Conservation (phyloP, 2,113 vertebrate species). For the Misgurnus mizolepis region DNA sequence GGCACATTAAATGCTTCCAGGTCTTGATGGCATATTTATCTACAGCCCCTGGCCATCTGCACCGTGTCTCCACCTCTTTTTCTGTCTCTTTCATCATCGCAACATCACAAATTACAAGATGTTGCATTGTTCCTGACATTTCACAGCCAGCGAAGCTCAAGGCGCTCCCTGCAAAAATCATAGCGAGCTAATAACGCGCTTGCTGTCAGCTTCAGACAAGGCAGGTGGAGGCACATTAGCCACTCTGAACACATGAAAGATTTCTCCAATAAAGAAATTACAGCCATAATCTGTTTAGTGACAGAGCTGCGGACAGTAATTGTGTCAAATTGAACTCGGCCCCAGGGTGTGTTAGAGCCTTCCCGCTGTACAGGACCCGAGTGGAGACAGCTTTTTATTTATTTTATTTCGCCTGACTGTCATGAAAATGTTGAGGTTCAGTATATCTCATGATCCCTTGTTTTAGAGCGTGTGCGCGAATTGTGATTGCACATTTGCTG, state of each 20-base stretch:
- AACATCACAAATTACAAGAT: slow-evolving; percentile 45
- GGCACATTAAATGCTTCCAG: slow-evolving; percentile 50
- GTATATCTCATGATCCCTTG: not conserved
- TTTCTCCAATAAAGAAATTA: slow-evolving; percentile 83
- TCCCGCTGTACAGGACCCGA: slow-evolving; percentile 11
- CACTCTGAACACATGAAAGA: slow-evolving; percentile 76
- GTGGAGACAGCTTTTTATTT: slow-evolving; percentile 9
- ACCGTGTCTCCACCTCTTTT: not conserved
- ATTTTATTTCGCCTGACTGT: not conserved
- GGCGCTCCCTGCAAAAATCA: slow-evolving; percentile 82
- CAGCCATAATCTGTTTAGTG: slow-evolving; percentile 66
- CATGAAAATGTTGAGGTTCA: not conserved
- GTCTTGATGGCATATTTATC: slow-evolving; percentile 43
- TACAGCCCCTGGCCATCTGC: slow-evolving; percentile 12
- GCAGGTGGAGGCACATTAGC: slow-evolving; percentile 54
- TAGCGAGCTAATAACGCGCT: slow-evolving; percentile 81
- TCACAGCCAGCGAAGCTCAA: slow-evolving; percentile 76
- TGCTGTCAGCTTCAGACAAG: slow-evolving; percentile 74
- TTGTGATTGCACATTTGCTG: not conserved
- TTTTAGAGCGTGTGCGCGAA: not conserved
- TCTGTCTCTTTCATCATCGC: not conserved
- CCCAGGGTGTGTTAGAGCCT: slow-evolving; percentile 62
- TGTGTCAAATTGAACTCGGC: slow-evolving; percentile 81
- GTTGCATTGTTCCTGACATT: slow-evolving; percentile 69
- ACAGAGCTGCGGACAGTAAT: slow-evolving; percentile 75